Evolutionary conservation across 2,113 vertebrate species (phyloP).

Genomic region (Laticauda laticaudata): DNA sequence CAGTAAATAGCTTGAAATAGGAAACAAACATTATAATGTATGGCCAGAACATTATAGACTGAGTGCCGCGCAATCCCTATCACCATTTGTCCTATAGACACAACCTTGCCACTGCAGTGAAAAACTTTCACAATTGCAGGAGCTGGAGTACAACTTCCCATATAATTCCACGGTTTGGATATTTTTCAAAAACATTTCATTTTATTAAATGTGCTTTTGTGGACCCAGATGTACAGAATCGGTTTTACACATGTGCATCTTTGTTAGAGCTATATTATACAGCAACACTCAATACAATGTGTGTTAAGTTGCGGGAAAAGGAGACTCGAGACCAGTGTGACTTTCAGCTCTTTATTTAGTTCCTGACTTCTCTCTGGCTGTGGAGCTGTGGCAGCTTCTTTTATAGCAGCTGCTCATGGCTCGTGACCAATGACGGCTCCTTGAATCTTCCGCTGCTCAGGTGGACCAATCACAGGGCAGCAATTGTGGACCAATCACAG

Average conservation of each 20-base stretch:
- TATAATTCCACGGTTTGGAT: background rate
- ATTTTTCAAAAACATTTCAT: background rate
- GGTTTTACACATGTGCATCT: background rate
- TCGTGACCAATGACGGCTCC: too few species aligned
- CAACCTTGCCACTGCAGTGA: background rate
- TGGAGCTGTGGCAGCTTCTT: too few species aligned
- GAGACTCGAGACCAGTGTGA: too few species aligned
- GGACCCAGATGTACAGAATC: background rate
- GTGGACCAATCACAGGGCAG: too few species aligned
- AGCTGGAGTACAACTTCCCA: background rate
- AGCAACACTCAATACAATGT: background rate
- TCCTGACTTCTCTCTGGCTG: too few species aligned
- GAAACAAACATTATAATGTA: background rate
- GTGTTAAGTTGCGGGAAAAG: too few species aligned
- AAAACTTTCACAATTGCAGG: background rate
- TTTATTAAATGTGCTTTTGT: background rate
- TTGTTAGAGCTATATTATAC: background rate
- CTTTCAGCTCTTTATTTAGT: too few species aligned
- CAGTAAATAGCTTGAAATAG: background rate
- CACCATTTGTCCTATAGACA: background rate
- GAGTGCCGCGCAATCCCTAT: background rate
- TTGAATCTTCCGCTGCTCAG: too few species aligned
- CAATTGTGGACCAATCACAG: too few species aligned
- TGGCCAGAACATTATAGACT: background rate
- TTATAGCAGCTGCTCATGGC: too few species aligned